Evolutionary conservation across 2,888 invertebrate genomes (phyloP).

Genomic region (Ephialtes manifestator): DNA sequence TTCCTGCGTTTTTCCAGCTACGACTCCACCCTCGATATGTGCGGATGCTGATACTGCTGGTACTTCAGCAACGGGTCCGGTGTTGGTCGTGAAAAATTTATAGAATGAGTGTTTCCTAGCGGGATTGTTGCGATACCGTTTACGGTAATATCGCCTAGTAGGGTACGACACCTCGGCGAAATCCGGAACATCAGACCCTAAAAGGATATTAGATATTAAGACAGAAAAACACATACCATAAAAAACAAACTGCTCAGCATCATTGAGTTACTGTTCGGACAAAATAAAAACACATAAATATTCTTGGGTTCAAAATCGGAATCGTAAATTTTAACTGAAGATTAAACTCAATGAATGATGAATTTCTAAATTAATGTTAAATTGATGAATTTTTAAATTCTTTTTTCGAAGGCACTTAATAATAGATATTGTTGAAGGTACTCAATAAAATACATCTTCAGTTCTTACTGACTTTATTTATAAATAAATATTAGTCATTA

Average conservation of each 20-base stretch:
- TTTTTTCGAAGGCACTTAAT: background rate
- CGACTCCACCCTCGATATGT: slow-evolving; percentile 65
- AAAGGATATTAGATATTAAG: background rate
- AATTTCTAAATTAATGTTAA: too few species aligned
- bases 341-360: too few species aligned
- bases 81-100: slow-evolving; percentile 47
- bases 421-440: background rate
- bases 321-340: background rate
- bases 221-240: background rate
- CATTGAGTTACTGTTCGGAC: background rate
- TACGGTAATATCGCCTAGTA: slow-evolving; percentile 77
- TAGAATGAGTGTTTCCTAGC: slow-evolving; percentile 68
- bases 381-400: background rate
- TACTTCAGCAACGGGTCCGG: slow-evolving; percentile 34
- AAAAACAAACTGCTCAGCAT: background rate
- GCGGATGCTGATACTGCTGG: slow-evolving; percentile 25
- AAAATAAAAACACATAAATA: background rate
- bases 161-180: slow-evolving; percentile 61
- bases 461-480: background rate
- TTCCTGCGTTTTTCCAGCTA: slow-evolving; percentile 33
- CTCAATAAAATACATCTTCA: background rate
- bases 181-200: slow-evolving; percentile 44
- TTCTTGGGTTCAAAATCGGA: background rate
- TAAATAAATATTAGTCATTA: background rate
- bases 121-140: slow-evolving; percentile 71